These are phyloP conservation scores for Actinia tenebrosa DNA, from an alignment of 64 coral and sea anemone species.

Conservation along the genomic window DNA sequence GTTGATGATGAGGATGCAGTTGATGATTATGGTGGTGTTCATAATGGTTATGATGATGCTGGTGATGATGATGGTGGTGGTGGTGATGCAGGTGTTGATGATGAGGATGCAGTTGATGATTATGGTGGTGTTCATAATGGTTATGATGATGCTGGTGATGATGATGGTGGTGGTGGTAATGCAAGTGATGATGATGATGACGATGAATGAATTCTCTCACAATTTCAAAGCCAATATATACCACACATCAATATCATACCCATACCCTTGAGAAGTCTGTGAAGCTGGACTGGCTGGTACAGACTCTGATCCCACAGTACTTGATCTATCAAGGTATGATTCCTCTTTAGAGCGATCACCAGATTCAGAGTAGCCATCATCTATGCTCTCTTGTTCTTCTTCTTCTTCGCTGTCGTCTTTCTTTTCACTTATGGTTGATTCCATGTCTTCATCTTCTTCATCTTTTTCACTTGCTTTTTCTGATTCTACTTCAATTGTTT, in stretches of 20 bases:
- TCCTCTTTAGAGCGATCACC: constrained; percentile 73
- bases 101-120: too few species aligned
- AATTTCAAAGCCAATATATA: too few species aligned
- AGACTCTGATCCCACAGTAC: constrained; percentile 80
- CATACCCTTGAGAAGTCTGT: constrained; percentile 86
- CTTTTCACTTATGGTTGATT: constrained; percentile 66
- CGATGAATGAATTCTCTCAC: too few species aligned
- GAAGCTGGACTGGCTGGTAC: constrained; percentile 94
- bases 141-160: too few species aligned
- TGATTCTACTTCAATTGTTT: constrained; percentile 68
- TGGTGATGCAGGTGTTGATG: too few species aligned
- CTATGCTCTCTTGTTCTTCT: constrained; percentile 68
- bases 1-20: too few species aligned
- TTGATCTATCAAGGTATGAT: constrained; percentile 64
- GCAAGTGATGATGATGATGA: too few species aligned
- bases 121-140: too few species aligned
- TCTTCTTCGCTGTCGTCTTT: constrained; percentile 78
- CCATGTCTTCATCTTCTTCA: constrained; percentile 82
- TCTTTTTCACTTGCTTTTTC: constrained; percentile 80
- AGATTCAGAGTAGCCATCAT: constrained; percentile 71
- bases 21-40: too few species aligned
- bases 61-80: too few species aligned
- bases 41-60: too few species aligned
- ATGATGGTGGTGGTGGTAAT: too few species aligned
- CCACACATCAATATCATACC: not conserved